Evolutionary conservation across 2,888 invertebrate genomes (phyloP).

Genomic region (Epinotia nisella): DNA sequence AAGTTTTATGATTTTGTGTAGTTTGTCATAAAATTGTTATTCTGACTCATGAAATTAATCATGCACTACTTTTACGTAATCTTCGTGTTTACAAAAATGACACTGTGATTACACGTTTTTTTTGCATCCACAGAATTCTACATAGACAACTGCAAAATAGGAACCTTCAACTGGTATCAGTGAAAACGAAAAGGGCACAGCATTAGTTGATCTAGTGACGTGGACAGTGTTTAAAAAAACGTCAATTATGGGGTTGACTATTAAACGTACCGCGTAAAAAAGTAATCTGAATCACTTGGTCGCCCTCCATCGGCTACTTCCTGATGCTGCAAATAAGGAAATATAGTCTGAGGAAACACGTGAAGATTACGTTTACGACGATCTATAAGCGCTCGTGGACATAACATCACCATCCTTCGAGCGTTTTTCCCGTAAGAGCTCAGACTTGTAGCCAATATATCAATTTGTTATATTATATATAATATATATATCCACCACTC

Average conservation of each 20-base stretch:
- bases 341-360: slow-evolving; percentile 19
- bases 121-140: background rate
- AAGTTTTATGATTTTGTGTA: background rate
- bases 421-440: too few species aligned
- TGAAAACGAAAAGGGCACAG: background rate
- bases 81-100: too few species aligned
- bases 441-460: too few species aligned
- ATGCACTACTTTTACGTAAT: background rate
- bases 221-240: slow-evolving; percentile 22
- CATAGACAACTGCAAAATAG: background rate
- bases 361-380: slow-evolving; percentile 17
- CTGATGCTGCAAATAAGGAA: slow-evolving; percentile 40
- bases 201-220: background rate
- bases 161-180: background rate
- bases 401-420: too few species aligned
- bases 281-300: slow-evolving; percentile 38
- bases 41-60: background rate
- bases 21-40: background rate
- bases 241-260: slow-evolving; percentile 16
- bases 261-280: slow-evolving; percentile 35
- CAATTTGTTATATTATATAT: too few species aligned
- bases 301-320: slow-evolving; percentile 28
- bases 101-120: too few species aligned
- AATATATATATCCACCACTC: too few species aligned
- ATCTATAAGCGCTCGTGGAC: slow-evolving; percentile 4